Evolutionary conservation across 2,113 vertebrate genomes (phyloP), one percentile per base, ranked within the genome.

Genomic region (Mixornis gularis): DNA sequence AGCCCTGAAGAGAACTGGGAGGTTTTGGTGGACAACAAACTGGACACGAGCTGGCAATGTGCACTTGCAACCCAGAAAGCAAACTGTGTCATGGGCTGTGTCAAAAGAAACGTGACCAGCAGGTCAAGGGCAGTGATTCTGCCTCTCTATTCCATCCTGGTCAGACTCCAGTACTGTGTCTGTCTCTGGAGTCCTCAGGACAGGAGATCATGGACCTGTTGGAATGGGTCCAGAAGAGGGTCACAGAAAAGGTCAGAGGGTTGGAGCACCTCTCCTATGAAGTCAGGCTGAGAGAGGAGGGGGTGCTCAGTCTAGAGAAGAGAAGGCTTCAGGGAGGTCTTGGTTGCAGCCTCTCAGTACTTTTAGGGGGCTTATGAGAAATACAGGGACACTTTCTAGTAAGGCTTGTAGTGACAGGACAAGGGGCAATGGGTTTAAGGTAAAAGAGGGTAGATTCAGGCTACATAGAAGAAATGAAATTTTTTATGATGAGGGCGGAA

Each of bases 401-500:
- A 81, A 29, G 12, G 12, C 5, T 10, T 77, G 17, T 7, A 48
- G 60, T 2, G 4, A 56, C 4, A 79, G 25, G 27, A 72, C 18
- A 77, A 26, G 40, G 18, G 6, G 7, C 20, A 40, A 60, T 10
- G 6, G 17, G 7, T n/a, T 79, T 41, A 65, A 74, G 13, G 10
- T 56, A 53, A 72, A 65, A 34, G 26, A 65, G 1, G 6, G 9
- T 10, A 41, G n/a, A 85, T 32, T 44, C 20, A 49, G 17, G 43
- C 38, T 20, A 84, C 30, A 53, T 17, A 20, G 4, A 66, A 87
- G 30, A 51, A 34, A 40, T 49, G 12, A 46, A 19, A 19, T 19
- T 21, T 52, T 79, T 48, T 34, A 26, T 9, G 7, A 32, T 0
- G 0, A 71, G 24, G 13, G 19, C 9, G 3, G 48, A 25, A 27